Evolutionary conservation across 92 coral and sea anemone genomes (phyloP), one percentile per base, ranked within the genome.

Genomic region (Palythoa grandiflora): DNA sequence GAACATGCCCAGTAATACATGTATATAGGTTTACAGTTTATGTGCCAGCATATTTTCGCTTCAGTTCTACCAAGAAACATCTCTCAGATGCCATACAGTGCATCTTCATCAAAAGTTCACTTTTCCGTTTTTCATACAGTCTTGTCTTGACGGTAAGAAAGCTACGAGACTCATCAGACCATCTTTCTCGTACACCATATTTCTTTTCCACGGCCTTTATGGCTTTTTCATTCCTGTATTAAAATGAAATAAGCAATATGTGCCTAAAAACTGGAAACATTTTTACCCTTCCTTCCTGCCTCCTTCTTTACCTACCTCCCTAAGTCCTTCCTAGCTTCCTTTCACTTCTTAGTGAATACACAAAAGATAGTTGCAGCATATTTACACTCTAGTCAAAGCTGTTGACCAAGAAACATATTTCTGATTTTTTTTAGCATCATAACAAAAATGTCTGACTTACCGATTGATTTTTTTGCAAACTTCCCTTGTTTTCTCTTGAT

Each of bases 81-180:
- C 91, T 80, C 76, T 71, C 91, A 38, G 73, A 88, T 74, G 91
- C 85, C 88, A 89, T 89, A 53, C 80, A 83, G 44, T 75, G 92
- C 73, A 89, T 61, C 89, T 84, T 83, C 88, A 83, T 78, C 88
- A 84, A 66, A 63, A 76, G 85, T 37, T 88, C 70, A 38, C 85
- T 84, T 77, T 77, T 89, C 68, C 78, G 60, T 83, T 89, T 84
- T 77, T 83, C 79, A 52, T 59, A 57, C 60, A 84, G 89, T 66
- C 92, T 55, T 84, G 84, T 44, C 84, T 44, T 89, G 73, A 84
- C 71, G 83, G 77, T 88, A 83, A 73, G 65, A 77, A 89, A 89
- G 68, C 68, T 75, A 76, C 78, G 89, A 57, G 88, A 83, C 66
- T 35, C 73, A 75, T 89, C 79, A 65, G 71, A 60, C 92, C 92